These are phyloP conservation scores for Calcarius lapponicus DNA, from an alignment of 2,797 vertebrate species.

Conservation along the genomic window DNA sequence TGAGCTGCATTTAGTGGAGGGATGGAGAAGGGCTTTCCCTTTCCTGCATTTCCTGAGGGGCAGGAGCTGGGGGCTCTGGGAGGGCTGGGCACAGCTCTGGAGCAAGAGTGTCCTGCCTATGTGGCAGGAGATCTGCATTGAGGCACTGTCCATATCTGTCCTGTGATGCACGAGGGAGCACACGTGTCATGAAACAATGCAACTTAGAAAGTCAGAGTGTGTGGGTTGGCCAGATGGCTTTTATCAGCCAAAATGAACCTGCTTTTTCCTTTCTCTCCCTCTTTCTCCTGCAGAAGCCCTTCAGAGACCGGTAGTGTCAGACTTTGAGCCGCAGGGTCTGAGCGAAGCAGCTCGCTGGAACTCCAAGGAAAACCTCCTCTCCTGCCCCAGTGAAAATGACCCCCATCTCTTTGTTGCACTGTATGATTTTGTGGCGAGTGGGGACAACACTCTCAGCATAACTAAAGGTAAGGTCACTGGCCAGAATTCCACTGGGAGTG, in stretches of 20 bases:
- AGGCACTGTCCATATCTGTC: not conserved
- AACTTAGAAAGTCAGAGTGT: not conserved
- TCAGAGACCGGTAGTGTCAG: slow-evolving; percentile 87
- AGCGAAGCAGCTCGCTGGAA: slow-evolving; percentile 97
- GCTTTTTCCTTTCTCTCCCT: slow-evolving; percentile 38
- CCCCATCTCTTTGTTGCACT: slow-evolving; percentile 97
- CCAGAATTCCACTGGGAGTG: not conserved
- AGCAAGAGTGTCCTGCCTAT: not conserved
- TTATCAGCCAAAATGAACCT: slow-evolving; percentile 24
- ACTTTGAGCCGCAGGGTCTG: slow-evolving; percentile 92
- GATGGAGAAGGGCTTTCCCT: not conserved
- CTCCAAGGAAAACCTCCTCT: slow-evolving; percentile 97
- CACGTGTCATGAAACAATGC: slow-evolving; percentile 6
- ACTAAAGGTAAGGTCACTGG: slow-evolving; percentile 88
- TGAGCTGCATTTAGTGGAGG: not conserved
- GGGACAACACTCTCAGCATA: slow-evolving; percentile 98
- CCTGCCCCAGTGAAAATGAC: slow-evolving; percentile 96
- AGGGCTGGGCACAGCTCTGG: not conserved
- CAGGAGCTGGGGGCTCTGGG: not conserved
- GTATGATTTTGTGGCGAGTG: slow-evolving; percentile 97
- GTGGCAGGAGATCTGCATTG: not conserved
- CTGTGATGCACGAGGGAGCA: not conserved
- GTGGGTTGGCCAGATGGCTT: not conserved
- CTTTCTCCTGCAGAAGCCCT: slow-evolving; percentile 85
- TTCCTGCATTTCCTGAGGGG: not conserved